Evolutionary conservation across 2,113 vertebrate species (phyloP).

Genomic region (Anoplopoma fimbria): DNA sequence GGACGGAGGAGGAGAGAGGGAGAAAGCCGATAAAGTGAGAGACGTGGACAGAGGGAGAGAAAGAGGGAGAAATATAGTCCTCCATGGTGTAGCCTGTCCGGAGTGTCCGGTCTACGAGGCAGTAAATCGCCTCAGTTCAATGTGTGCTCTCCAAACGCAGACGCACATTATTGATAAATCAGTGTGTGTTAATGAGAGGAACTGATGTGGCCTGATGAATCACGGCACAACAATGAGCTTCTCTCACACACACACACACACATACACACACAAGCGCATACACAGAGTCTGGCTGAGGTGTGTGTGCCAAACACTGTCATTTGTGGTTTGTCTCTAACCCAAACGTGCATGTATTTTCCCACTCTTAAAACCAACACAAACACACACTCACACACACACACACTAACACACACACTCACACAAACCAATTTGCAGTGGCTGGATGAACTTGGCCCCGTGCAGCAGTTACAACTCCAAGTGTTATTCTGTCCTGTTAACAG

Average conservation of each 20-base stretch:
- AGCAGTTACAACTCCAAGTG: slow-evolving; percentile 49
- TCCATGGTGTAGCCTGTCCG: slow-evolving; percentile 38
- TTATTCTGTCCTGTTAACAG: slow-evolving; percentile 63
- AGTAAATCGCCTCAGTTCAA: slow-evolving; percentile 70
- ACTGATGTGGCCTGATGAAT: slow-evolving; percentile 68
- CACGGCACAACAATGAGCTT: slow-evolving; percentile 56
- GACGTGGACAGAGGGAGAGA: slow-evolving; percentile 14
- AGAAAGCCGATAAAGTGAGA: slow-evolving; percentile 1
- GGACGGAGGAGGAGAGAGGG: slow-evolving; percentile 3
- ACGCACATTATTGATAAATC: slow-evolving; percentile 74
- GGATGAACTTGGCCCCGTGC: slow-evolving; percentile 54
- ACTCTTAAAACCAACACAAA: neutral
- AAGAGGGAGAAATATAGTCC: slow-evolving; percentile 49
- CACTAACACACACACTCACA: slow-evolving; percentile 13
- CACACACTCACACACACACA: neutral
- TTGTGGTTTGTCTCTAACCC: slow-evolving; percentile 20
- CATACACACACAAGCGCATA: neutral
- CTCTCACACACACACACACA: slow-evolving; percentile 14
- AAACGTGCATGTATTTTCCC: neutral
- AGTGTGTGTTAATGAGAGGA: slow-evolving; percentile 74
- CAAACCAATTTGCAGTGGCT: slow-evolving; percentile 40
- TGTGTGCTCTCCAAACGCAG: slow-evolving; percentile 68
- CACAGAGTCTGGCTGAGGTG: slow-evolving; percentile 5
- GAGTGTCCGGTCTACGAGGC: slow-evolving; percentile 53
- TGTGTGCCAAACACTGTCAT: neutral